A percentile compares a stretch with the other conserved stretches of the same genome.
Evolutionary conservation across 2,113 vertebrate genomes (phyloP).

Genomic region (Spea multiplicata): DNA sequence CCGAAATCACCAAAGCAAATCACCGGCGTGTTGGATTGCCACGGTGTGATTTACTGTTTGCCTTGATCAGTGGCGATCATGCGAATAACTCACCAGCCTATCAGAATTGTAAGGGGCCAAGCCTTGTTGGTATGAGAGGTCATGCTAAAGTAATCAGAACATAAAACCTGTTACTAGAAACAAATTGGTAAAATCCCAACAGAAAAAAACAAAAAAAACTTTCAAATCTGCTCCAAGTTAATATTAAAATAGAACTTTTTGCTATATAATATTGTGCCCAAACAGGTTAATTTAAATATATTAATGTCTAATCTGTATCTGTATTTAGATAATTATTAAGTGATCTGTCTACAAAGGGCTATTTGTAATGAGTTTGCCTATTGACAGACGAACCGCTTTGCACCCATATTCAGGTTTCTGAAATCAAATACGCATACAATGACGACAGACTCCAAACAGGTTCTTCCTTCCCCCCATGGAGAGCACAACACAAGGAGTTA

Average conservation of each 20-base stretch:
- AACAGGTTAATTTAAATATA: neutral
- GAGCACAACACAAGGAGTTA: too few relatives aligned
- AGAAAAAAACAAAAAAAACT: neutral
- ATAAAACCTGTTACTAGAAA: constrained; percentile 23
- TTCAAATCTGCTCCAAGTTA: too few relatives aligned
- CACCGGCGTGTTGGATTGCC: neutral
- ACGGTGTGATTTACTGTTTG: too few relatives aligned
- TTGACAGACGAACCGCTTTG: too few relatives aligned
- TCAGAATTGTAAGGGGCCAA: constrained; percentile 37
- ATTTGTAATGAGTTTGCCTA: too few relatives aligned
- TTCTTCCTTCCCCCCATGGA: too few relatives aligned
- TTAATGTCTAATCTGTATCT: neutral
- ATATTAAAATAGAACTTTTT: neutral
- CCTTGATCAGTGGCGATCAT: neutral
- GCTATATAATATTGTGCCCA: neutral
- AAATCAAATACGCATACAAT: too few relatives aligned
- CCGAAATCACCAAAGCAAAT: constrained; percentile 13
- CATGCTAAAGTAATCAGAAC: constrained; percentile 41
- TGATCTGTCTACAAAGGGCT: too few relatives aligned
- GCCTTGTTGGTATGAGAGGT: constrained; percentile 24
- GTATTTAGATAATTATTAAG: too few relatives aligned
- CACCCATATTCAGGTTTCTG: too few relatives aligned
- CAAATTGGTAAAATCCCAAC: neutral
- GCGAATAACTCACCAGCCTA: constrained; percentile 30
- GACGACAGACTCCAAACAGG: too few relatives aligned